A percentile compares a stretch with the other conserved stretches of the same genome.
Conservation (phyloP, 2,888 invertebrate genomes). For the Hedya salicella region DNA sequence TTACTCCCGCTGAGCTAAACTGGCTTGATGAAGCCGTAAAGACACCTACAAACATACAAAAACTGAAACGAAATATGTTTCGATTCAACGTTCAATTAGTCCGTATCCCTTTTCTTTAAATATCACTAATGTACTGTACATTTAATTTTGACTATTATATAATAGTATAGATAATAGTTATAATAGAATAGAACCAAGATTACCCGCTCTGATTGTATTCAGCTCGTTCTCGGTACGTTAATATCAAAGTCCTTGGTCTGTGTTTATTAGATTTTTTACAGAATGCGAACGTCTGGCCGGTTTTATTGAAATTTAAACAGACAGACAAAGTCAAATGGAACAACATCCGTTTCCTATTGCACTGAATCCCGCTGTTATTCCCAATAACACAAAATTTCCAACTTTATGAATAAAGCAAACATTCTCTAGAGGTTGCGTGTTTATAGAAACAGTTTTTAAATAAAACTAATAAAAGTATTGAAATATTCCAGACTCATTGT, state of each 20-base stretch:
- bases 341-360: slow-evolving; percentile 77
- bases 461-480: slow-evolving; percentile 7
- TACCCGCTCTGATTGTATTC: slow-evolving; percentile 4
- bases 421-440: slow-evolving; percentile 4
- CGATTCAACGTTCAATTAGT: too few relatives aligned
- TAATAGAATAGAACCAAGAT: not conserved
- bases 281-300: slow-evolving; percentile 56
- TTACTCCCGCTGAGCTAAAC: too few relatives aligned
- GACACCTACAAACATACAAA: too few relatives aligned
- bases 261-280: slow-evolving; percentile 53
- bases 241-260: slow-evolving; percentile 34
- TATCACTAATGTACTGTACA: too few relatives aligned
- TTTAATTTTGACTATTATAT: too few relatives aligned
- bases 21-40: too few relatives aligned
- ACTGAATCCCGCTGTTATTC: slow-evolving; percentile 63
- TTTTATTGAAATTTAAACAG: slow-evolving; percentile 65
- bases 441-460: slow-evolving; percentile 30
- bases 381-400: slow-evolving; percentile 55
- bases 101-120: too few relatives aligned
- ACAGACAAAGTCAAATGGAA: slow-evolving; percentile 64
- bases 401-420: slow-evolving; percentile 45
- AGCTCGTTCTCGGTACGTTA: not conserved
- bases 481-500: not conserved
- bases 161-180: too few relatives aligned
- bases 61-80: too few relatives aligned